phyloP scores from a whole-genome alignment of 2,113 vertebrate genomes.

The Megatriorchis doriae region DNA sequence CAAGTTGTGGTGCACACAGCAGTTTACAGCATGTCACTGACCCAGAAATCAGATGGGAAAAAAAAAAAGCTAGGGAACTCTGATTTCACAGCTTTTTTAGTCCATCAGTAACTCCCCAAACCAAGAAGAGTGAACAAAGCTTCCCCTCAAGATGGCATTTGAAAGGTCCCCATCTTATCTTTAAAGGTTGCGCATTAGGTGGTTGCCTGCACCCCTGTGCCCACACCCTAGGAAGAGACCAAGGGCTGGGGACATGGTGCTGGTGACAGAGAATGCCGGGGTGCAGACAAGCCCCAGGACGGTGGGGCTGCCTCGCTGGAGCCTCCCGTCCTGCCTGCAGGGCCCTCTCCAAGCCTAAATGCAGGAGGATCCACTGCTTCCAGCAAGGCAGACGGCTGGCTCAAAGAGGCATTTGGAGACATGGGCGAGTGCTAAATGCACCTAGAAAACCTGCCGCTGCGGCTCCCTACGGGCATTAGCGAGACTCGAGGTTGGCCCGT shows the following conservation, averaged over 20 bases:
- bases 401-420: background rate
- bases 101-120: background rate
- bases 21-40: background rate
- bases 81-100: background rate
- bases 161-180: background rate
- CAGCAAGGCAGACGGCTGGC: background rate
- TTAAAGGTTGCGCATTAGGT: background rate
- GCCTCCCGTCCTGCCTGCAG: background rate
- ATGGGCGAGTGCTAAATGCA: background rate
- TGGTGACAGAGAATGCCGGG: background rate
- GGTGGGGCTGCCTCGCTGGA: background rate
- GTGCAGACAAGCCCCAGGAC: background rate
- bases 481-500: rapidly evolving
- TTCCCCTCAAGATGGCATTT: background rate
- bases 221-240: background rate
- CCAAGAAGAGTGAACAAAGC: background rate
- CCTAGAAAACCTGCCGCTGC: background rate
- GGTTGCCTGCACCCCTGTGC: background rate
- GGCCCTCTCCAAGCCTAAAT: background rate
- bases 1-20: background rate
- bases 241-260: background rate
- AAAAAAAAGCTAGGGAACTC: background rate
- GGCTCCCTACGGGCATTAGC: rapidly evolving
- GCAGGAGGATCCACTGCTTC: background rate
- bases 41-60: rapidly evolving